Base-by-base conservation (phyloP, 2,888 invertebrate genomes). In the Himalopsyche kuldschensis region DNA sequence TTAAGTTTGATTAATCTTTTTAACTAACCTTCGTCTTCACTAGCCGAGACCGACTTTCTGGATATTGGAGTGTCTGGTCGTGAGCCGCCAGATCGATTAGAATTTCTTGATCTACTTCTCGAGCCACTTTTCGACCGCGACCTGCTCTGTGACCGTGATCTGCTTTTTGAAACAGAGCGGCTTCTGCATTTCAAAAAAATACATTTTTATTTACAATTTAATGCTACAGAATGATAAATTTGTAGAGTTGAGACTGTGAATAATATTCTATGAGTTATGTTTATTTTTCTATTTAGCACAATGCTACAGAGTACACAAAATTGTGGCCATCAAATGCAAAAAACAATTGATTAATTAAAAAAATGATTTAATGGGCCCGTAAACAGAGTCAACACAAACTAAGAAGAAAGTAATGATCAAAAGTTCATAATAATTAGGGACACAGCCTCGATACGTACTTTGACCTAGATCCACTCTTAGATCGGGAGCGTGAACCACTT, bases 11-110 rank as follows among this genome's bases (percentile, higher is more conserved):
- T n/a, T n/a, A 4, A 30, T 69, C 17, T 31, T 47, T 15, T 35
- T 30, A 4, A 47, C 20, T 31, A 47, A 86, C 86, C 89, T 88
- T 92, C 91, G 86, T 92, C 92, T 87, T 93, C 93, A 87, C 93
- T 93, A 10, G 93, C 93, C 0, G 93, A 93, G 4, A 93, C 92
- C 17, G 93, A 93, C 87, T 93, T 93, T 80, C 93, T 90, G 3
- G 93, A 93, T 20, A 92, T 92, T 0, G 93, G 93, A 0, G 93
- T 93, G 41, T 92, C 92, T 0, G 91, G 91, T 55, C 92, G 88
- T 1, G 92, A 91, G 88, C 91, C 87, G 87, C 90, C 86, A 85
- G 89, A 89, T 46, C 88, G 87, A 4, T 89, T 89, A 24, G 88
- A 84, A 89, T 89, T 84, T 82, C 84, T 87, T 86, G 89, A 89